phyloP scores from a whole-genome alignment of 2,888 invertebrate genomes.

The Philopedon plagiatum region DNA sequence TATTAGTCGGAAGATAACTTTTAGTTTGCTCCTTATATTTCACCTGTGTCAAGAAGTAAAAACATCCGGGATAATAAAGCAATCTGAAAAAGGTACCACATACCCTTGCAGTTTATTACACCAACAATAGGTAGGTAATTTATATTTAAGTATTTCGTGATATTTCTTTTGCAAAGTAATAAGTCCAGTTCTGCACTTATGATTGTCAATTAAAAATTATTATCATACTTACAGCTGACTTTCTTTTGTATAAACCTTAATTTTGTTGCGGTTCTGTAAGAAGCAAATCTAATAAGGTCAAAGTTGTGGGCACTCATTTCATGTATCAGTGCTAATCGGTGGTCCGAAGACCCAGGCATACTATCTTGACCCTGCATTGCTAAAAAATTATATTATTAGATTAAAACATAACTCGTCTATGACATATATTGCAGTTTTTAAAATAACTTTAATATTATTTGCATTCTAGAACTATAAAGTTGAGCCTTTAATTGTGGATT shows the following conservation, averaged over 20 bases:
- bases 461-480: neutral
- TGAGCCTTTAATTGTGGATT: neutral
- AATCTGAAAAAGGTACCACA: too few species aligned
- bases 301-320: slow-evolving; percentile 94
- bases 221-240: slow-evolving; percentile 89
- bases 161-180: neutral
- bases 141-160: too few species aligned
- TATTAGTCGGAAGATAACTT: too few species aligned
- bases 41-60: too few species aligned
- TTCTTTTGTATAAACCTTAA: slow-evolving; percentile 98
- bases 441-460: too few species aligned
- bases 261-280: slow-evolving; percentile 98
- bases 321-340: slow-evolving; percentile 83
- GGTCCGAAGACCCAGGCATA: slow-evolving; percentile 74
- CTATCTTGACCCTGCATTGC: slow-evolving; percentile 66
- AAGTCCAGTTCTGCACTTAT: neutral
- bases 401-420: too few species aligned
- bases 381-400: slow-evolving; percentile 43
- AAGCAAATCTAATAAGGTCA: slow-evolving; percentile 96
- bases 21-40: too few species aligned
- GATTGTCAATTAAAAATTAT: neutral
- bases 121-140: too few species aligned
- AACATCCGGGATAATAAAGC: too few species aligned
- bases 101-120: too few species aligned
- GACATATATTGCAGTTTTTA: too few species aligned